A percentile compares a stretch with the other conserved stretches of the same genome.
phyloP scores from a whole-genome alignment of 2,797 vertebrate genomes.

The Tapirus indicus region DNA sequence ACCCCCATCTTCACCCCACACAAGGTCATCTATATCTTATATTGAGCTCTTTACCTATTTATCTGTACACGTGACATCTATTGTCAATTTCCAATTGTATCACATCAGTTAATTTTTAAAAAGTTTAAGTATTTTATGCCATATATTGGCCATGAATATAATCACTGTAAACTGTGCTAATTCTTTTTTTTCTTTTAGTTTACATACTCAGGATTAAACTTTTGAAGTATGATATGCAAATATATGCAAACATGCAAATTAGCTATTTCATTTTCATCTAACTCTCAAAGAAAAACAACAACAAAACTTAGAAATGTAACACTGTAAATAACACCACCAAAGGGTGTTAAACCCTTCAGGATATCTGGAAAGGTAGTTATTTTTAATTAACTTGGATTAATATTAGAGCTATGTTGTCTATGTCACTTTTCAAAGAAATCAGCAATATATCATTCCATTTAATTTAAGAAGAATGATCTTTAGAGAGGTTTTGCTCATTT shows the following conservation, averaged over 20 bases:
- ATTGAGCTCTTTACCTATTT: background rate
- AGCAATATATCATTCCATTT: background rate
- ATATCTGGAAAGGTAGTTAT: background rate
- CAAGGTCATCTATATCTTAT: background rate
- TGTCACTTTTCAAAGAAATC: conserved; percentile 16
- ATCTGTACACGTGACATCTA: background rate
- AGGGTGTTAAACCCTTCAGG: background rate
- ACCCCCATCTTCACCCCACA: background rate
- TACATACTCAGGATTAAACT: conserved; percentile 6
- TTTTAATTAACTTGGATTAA: conserved; percentile 49
- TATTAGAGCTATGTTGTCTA: background rate
- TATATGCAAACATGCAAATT: conserved; percentile 49
- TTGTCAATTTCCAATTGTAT: background rate
- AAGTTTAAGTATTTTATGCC: background rate
- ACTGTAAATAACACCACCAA: conserved; percentile 10
- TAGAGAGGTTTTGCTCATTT: background rate
- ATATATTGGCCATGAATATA: conserved; percentile 37
- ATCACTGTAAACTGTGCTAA: conserved; percentile 18
- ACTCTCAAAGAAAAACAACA: background rate
- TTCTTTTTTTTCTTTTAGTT: conserved; percentile 47
- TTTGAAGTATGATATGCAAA: conserved; percentile 50
- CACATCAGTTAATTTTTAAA: background rate
- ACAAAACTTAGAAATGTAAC: background rate
- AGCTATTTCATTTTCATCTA: conserved; percentile 51
- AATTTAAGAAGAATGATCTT: conserved; percentile 35